A percentile compares a stretch with the other conserved stretches of the same genome.
Conservation (phyloP, 2,797 vertebrate species). For the Neostethus bicornis region DNA sequence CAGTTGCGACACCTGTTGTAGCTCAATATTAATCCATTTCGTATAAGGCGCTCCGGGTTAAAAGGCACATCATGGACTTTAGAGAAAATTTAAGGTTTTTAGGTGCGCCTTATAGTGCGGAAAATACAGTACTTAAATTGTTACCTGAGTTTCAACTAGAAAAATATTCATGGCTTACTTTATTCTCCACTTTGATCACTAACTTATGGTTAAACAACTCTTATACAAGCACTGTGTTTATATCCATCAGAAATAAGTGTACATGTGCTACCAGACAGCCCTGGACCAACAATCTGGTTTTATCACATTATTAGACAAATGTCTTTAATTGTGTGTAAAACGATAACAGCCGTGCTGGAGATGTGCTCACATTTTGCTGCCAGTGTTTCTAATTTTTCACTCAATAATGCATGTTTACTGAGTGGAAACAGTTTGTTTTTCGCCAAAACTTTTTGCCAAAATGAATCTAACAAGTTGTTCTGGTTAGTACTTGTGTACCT, state of each 20-base stretch:
- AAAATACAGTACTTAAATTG: too few relatives aligned
- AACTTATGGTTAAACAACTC: not conserved
- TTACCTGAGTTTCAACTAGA: not conserved
- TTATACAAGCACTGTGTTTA: not conserved
- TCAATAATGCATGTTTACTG: not conserved
- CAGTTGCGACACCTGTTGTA: too few relatives aligned
- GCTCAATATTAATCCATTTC: too few relatives aligned
- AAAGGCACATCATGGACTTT: too few relatives aligned
- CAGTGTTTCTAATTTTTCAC: slow-evolving; percentile 1
- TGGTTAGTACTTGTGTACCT: too few relatives aligned
- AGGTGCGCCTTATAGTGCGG: too few relatives aligned
- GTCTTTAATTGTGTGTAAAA: slow-evolving; percentile 3
- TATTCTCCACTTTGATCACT: not conserved
- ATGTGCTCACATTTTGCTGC: slow-evolving; percentile 6
- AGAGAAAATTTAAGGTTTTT: too few relatives aligned
- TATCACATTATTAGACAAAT: not conserved
- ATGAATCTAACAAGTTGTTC: too few relatives aligned
- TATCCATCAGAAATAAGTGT: not conserved
- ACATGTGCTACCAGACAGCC: not conserved
- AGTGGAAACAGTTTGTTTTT: too few relatives aligned
- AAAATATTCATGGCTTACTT: not conserved
- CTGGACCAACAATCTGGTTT: not conserved
- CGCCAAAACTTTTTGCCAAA: too few relatives aligned
- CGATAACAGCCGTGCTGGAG: slow-evolving; percentile 6
- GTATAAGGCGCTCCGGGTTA: too few relatives aligned